Percentiles rank a stretch among this genome's conserved stretches.
Conservation (phyloP, 2,888 invertebrate genomes). For the Archips crataeganus region DNA sequence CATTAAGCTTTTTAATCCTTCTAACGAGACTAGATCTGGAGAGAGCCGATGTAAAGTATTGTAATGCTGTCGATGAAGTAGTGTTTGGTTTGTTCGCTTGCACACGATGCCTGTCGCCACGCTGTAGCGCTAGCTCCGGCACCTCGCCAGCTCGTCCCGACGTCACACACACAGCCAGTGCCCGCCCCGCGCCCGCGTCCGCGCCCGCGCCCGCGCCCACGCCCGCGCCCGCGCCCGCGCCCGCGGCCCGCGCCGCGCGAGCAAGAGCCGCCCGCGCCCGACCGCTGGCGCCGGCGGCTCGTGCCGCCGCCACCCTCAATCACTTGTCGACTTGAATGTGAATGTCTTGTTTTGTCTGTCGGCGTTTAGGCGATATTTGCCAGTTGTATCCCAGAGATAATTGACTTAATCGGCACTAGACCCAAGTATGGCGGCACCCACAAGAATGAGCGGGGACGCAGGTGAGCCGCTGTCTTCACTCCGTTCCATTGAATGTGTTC, state of each 20-base stretch:
- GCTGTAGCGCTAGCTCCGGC: constrained; percentile 87
- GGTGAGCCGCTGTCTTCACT: constrained; percentile 93
- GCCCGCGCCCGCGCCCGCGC: constrained; percentile 47
- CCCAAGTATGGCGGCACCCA: constrained; percentile 99
- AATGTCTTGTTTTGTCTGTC: constrained; percentile 88
- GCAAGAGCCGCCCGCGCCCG: constrained; percentile 54
- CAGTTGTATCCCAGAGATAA: constrained; percentile 99
- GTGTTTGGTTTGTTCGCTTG: constrained; percentile 87
- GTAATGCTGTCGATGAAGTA: constrained; percentile 86
- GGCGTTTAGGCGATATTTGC: constrained; percentile 99
- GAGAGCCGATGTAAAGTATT: constrained; percentile 85
- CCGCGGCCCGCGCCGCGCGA: constrained; percentile 47
- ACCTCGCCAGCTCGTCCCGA: constrained; percentile 83
- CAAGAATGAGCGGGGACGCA: constrained; percentile 99
- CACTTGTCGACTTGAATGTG: constrained; percentile 79
- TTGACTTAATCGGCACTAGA: constrained; percentile 99
- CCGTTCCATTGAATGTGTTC: constrained; percentile 87
- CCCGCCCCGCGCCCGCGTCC: constrained; percentile 58
- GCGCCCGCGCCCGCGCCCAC: constrained; percentile 53
- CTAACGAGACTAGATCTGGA: constrained; percentile 86
- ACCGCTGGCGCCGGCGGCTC: constrained; percentile 57
- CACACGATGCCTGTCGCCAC: constrained; percentile 87
- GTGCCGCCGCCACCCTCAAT: constrained; percentile 57
- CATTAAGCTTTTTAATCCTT: constrained; percentile 85
- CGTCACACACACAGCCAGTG: constrained; percentile 86